A percentile compares a stretch with the other conserved stretches of the same genome.
Conservation (phyloP, 2,888 invertebrate genomes). For the Papilio elwesi region DNA sequence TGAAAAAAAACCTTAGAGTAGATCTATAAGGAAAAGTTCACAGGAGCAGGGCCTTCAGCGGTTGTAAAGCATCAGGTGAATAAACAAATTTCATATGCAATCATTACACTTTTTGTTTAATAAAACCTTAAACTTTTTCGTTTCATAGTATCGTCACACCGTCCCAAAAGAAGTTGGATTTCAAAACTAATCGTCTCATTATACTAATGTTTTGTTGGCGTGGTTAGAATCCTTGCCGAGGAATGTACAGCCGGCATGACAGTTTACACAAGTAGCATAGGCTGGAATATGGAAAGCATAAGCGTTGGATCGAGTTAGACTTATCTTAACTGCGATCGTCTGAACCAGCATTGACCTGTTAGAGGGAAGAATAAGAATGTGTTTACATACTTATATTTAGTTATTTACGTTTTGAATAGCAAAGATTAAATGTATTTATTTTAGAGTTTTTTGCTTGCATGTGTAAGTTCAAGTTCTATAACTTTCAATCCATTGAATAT, state of each 20-base stretch:
- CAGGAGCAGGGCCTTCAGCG: too few relatives aligned
- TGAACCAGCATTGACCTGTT: slow-evolving; percentile 2
- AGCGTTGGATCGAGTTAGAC: slow-evolving; percentile 25
- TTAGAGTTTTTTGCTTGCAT: not conserved
- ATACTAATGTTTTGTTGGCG: not conserved
- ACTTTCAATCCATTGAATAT: too few relatives aligned
- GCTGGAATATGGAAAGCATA: slow-evolving; percentile 12
- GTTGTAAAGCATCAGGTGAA: too few relatives aligned
- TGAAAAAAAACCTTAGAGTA: too few relatives aligned
- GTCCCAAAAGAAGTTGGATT: too few relatives aligned
- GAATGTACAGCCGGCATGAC: not conserved
- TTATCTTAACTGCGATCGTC: slow-evolving; percentile 43
- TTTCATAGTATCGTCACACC: too few relatives aligned
- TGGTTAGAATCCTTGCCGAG: not conserved
- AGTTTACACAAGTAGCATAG: slow-evolving; percentile 6
- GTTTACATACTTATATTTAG: not conserved
- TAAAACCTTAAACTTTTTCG: too few relatives aligned
- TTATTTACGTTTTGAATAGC: not conserved
- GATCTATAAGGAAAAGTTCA: too few relatives aligned
- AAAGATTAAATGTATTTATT: not conserved
- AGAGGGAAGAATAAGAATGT: not conserved
- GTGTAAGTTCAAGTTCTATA: too few relatives aligned
- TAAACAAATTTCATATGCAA: too few relatives aligned
- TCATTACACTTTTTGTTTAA: too few relatives aligned
- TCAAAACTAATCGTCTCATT: too few relatives aligned